Conservation (phyloP, 2,888 invertebrate genomes). For the Pterobdella sp. region DNA sequence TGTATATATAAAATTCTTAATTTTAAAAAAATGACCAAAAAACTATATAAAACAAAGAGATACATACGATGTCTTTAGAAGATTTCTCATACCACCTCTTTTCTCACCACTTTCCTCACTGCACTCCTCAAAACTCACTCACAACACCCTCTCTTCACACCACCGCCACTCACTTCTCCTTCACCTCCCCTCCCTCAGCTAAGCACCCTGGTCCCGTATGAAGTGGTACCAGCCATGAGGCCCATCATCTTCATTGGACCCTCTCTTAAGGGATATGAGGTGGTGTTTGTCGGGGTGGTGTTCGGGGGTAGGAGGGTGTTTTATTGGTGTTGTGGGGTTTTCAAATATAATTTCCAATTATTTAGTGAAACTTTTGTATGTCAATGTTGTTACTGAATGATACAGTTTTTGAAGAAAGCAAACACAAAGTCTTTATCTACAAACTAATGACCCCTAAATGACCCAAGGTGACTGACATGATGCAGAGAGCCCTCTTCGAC, state of each 20-base stretch:
- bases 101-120: background rate
- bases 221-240: constrained; percentile 26
- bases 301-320: background rate
- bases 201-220: constrained; percentile 6
- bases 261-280: constrained; percentile 25
- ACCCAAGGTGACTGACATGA: constrained; percentile 20
- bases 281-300: background rate
- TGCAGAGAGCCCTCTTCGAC: constrained; percentile 27
- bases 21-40: no score
- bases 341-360: background rate
- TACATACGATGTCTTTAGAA: no score
- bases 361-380: no score
- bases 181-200: background rate
- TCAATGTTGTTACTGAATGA: no score
- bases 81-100: no score
- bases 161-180: background rate
- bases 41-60: no score
- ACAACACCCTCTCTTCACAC: background rate
- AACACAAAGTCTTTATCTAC: no score
- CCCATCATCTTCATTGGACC: constrained; percentile 24
- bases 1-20: no score
- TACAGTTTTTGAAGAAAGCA: no score
- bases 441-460: background rate
- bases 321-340: background rate
- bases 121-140: background rate